phyloP scores from a whole-genome alignment of 2,797 vertebrate genomes.

The Chromobotia macracanthus region DNA sequence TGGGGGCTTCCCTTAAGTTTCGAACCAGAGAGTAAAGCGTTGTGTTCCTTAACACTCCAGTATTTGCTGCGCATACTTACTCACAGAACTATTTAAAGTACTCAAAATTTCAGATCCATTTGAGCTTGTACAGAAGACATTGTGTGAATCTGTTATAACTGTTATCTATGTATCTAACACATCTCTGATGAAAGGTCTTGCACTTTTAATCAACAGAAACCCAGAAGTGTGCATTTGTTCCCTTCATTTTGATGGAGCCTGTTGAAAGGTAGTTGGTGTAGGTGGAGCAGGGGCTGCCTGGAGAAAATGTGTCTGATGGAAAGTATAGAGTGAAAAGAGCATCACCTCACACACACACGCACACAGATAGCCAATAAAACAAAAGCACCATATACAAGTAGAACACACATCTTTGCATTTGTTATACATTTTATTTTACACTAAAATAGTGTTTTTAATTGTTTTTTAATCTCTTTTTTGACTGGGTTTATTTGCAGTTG shows the following conservation, averaged over 20 bases:
- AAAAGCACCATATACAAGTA: no score
- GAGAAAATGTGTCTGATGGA: slow-evolving; percentile 62
- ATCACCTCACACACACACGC: neutral
- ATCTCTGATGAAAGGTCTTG: neutral
- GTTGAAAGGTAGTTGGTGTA: slow-evolving; percentile 20
- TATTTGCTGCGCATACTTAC: neutral
- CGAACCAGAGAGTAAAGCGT: slow-evolving; percentile 45
- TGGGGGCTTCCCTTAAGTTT: slow-evolving; percentile 71
- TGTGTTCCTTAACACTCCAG: slow-evolving; percentile 56
- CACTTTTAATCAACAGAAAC: neutral
- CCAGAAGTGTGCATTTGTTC: neutral
- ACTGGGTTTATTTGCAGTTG: no score
- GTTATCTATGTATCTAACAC: neutral
- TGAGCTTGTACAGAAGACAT: no score
- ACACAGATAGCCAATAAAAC: no score
- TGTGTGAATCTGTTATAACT: no score
- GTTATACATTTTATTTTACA: no score
- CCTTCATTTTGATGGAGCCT: slow-evolving; percentile 18
- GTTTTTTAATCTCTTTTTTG: no score
- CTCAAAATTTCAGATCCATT: no score
- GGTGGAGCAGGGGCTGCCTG: slow-evolving; percentile 56
- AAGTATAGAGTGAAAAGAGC: slow-evolving; percentile 66
- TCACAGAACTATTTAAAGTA: no score
- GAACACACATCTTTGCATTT: no score
- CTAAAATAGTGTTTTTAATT: no score